phyloP scores from a whole-genome alignment of 2,888 invertebrate genomes.

The Oscheius sp. region DNA sequence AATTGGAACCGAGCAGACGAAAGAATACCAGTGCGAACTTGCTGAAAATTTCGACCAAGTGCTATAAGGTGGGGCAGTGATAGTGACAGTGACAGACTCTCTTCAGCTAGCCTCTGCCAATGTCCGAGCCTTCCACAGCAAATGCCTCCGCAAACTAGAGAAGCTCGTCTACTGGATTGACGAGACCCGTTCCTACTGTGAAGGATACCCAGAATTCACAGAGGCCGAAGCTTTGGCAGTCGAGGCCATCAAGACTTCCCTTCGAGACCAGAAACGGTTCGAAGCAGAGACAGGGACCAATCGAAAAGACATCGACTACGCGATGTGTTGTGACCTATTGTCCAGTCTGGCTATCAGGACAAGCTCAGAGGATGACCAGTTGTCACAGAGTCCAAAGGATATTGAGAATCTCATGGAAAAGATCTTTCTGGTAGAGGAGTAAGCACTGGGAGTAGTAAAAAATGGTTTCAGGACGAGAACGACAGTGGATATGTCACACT shows the following conservation, averaged over 20 bases:
- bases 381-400: background rate
- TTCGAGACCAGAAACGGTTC: conserved; percentile 17
- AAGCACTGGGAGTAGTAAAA: background rate
- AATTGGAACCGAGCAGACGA: conserved; percentile 12
- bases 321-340: conserved; percentile 18
- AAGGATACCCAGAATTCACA: conserved; percentile 31
- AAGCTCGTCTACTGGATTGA: conserved; percentile 35
- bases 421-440: background rate
- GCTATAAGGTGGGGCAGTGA: conserved; percentile 15
- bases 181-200: conserved; percentile 26
- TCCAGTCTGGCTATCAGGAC: background rate
- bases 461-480: background rate
- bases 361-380: background rate
- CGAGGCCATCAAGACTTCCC: conserved; percentile 22
- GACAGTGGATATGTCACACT: conserved; percentile 20
- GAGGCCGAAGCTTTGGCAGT: conserved; percentile 23
- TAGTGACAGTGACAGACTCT: background rate
- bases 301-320: conserved; percentile 19
- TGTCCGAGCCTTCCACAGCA: conserved; percentile 28
- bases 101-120: conserved; percentile 23
- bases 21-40: conserved; percentile 2
- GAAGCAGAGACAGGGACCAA: conserved; percentile 9
- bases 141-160: conserved; percentile 30
- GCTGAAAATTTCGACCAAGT: conserved; percentile 12
- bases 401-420: conserved; percentile 1